Percentiles rank a stretch among this genome's conserved stretches.
phyloP scores from a whole-genome alignment of 2,113 vertebrate genomes.

The Sander lucioperca region DNA sequence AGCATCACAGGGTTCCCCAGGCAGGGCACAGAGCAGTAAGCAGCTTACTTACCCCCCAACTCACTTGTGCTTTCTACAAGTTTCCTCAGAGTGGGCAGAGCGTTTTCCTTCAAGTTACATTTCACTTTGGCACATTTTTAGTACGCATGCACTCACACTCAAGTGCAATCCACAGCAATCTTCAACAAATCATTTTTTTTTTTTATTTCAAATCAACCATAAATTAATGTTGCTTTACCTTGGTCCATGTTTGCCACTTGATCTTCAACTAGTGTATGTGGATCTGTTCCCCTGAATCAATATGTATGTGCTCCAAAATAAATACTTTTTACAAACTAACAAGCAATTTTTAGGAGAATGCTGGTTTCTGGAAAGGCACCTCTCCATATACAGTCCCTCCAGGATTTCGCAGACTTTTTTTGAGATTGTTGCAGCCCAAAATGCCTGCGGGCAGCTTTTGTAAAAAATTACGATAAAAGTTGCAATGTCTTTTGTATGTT shows the following conservation, averaged over 20 bases:
- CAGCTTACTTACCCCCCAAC: constrained; percentile 63
- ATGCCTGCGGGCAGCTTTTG: too few relatives aligned
- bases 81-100: constrained; percentile 17
- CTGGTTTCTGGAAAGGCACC: constrained; percentile 31
- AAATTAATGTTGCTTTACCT: background rate
- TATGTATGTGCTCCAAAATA: background rate
- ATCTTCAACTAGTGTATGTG: background rate
- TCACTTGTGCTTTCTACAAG: constrained; percentile 54
- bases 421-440: too few relatives aligned
- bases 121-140: constrained; percentile 42
- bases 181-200: background rate
- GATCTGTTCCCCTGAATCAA: background rate
- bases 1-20: constrained; percentile 63
- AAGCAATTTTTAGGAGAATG: constrained; percentile 37
- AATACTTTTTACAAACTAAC: too few relatives aligned
- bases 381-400: constrained; percentile 1
- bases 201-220: background rate
- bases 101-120: constrained; percentile 39
- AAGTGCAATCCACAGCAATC: background rate
- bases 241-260: background rate
- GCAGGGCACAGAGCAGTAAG: constrained; percentile 63
- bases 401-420: too few relatives aligned
- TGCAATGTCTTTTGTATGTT: too few relatives aligned
- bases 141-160: background rate
- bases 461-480: too few relatives aligned